Base-by-base conservation (phyloP, 1,140 invertebrate species). In the Drosophila bocki region DNA sequence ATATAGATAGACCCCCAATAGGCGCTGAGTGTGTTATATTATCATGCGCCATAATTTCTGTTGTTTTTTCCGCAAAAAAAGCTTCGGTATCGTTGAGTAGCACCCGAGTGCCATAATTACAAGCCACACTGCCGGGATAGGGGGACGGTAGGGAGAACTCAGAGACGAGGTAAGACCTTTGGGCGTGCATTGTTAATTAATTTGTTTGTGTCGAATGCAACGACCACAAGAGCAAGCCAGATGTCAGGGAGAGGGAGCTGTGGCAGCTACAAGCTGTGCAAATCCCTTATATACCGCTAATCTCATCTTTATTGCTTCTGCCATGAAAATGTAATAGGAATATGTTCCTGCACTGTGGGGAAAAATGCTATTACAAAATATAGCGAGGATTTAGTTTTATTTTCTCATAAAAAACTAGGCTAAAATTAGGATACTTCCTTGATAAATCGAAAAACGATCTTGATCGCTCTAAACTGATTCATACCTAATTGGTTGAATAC, bases 101-200 rank as follows among this genome's bases (percentile, higher is more conserved):
- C 84, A 87, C 84, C 84, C 71, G 80, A 78, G 74, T 81, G 83
- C 72, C 85, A 87, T 87, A 87, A 87, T 87, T 87, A 87, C 79
- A 78, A 84, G 80, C 75, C 65, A 60, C 61, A 42, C 61, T 57
- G 54, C 61, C 67, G 65, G 72, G 37, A 37, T 26, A 45, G 19
- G 22, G 39, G 26, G 1, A 8, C 11, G 47, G 19, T 48, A 26
- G 33, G 6, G 26, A 39, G 41, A 37, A n/a, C 3, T 13, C 17
- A 19, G 32, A n/a, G 33, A 33, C 33, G 22, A 19, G 37, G 67
- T 17, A n/a, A 58, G 29, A 58, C 45, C 57, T 70, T 50, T 57
- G n/a, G 54, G 44, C 58, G n/a, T 63, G 84, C 84, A 87, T 87
- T 87, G 84, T 88, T 87, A 87, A 87, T 87, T 87, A 87, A 87